Conservation (phyloP, 2,113 vertebrate genomes). For the Phrynocephalus versicolor region DNA sequence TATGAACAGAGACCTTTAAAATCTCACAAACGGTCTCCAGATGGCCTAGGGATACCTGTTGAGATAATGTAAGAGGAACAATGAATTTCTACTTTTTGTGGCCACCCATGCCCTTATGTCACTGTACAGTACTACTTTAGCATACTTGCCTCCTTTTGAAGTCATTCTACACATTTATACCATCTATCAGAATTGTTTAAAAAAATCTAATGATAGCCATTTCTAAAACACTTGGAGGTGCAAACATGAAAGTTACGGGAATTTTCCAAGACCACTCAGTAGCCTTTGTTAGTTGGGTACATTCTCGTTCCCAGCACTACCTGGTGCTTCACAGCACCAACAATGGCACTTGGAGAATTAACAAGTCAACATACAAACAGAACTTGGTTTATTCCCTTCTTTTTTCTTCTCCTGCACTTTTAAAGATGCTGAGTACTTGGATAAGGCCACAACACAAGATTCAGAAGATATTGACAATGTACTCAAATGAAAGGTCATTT, state of each 20-base stretch:
- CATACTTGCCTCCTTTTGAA: not conserved
- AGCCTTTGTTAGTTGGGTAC: not conserved
- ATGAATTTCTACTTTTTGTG: not conserved
- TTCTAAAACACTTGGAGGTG: not conserved
- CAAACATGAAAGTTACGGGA: not conserved
- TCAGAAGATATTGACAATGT: constrained; percentile 27
- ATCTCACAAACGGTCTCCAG: too few species aligned
- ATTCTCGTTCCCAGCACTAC: not conserved
- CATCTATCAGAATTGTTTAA: not conserved
- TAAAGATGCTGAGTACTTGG: constrained; percentile 1
- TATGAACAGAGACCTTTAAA: too few species aligned
- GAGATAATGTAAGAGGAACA: not conserved
- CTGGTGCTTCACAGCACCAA: not conserved
- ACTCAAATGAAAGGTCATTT: constrained; percentile 24
- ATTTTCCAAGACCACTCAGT: not conserved
- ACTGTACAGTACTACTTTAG: not conserved
- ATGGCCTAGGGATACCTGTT: not conserved
- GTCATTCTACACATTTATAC: not conserved
- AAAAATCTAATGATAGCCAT: not conserved
- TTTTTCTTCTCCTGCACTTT: not conserved
- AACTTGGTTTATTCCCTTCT: not conserved
- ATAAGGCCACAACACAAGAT: not conserved
- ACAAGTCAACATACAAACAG: constrained; percentile 7
- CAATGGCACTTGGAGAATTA: not conserved
- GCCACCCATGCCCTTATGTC: too few species aligned